Base-by-base conservation (phyloP, 2,113 vertebrate genomes). In the Bujurquina vittata region DNA sequence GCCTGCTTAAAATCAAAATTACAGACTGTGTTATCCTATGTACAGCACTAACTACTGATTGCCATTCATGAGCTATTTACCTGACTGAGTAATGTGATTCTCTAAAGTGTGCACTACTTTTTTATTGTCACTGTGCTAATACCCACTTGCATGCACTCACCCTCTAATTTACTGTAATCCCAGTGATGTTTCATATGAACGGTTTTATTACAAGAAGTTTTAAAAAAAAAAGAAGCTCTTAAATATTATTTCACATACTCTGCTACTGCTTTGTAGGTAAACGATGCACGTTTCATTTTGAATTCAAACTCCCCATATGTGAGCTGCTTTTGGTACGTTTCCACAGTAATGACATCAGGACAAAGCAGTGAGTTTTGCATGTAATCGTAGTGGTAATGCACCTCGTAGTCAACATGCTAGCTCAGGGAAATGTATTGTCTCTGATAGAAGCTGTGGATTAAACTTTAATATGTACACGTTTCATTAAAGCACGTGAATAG, bases 291-390 rank as follows among this genome's bases (percentile, higher is more conserved):
- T 74, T 56, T 31, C 35, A 33, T 79, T 63, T 58, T 77, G 55
- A 15, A 52, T 65, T 85, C 31, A 76, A 85, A 59, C 87, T 84
- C 80, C 17, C 75, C 56, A 40, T 37, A 20, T 20, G 15, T 67
- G 31, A 46, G 29, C 20, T 72, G n/a, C 10, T 62, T 67, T 58
- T 20, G 20, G 52, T 58, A 49, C n/a, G 3, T 63, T 77, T 83
- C 88, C 91, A 86, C 93, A 87, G 93, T 79, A 43, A 94, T 94
- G 93, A 93, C 94, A 81, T 93, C 90, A 69, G 72, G 91, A 93
- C 89, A 84, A 87, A 37, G 61, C 56, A 40, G 75, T 81, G 86
- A 77, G 75, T 87, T 87, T 85, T 90, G 90, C 91, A 89, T 89
- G 92, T 76, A 74, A 85, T 54, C 26, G 77, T 81, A 77, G 79